Base-by-base conservation (phyloP, 1,140 invertebrate genomes). In the Homarus americanus region DNA sequence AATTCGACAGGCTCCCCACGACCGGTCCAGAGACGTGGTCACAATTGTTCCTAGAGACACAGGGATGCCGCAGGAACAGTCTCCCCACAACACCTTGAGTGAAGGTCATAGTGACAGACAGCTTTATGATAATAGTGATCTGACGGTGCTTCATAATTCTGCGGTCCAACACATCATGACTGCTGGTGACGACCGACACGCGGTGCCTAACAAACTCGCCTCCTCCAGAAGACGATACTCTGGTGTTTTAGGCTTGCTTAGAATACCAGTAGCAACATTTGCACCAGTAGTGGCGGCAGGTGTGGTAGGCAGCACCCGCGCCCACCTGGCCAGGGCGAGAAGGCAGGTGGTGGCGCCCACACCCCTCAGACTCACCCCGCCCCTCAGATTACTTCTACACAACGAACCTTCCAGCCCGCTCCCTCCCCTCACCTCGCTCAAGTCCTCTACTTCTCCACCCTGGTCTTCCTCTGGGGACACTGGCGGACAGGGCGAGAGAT, bases 341-440 rank as follows among this genome's bases (percentile, higher is more conserved):
- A 20, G 44, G 28, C 76, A 79, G 24, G 36, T 79, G n/a, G 40
- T 49, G 40, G 24, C 76, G 76, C 40, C 76, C 20, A 79, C 40
- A 20, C 24, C 12, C 40, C 15, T 79, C 10, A 79, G 32, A 49
- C 76, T 79, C 40, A 79, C 76, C n/a, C 40, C 76, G 40, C 76
- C 76, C 76, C 40, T 79, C 24, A 79, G 40, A 40, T 44, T 79
- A 32, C 76, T 44, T 40, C 40, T 79, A 36, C 40, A 79, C 40
- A 79, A 79, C 40, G 40, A 79, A 79, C 76, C 76, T 36, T 79
- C 76, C 40, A 79, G 40, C 9, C 40, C 76, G 9, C 40, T 79
- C 40, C 76, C 76, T 0, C 76, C 76, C n/a, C n/a, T 32, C 4
- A 79, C 10, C 28, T n/a, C 76, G 24, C 76, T 7, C 63, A 28